Evolutionary conservation across 1,140 invertebrate species (phyloP), one percentile per base, ranked within the genome.

Genomic region (Gonioctena quinquepunctata): DNA sequence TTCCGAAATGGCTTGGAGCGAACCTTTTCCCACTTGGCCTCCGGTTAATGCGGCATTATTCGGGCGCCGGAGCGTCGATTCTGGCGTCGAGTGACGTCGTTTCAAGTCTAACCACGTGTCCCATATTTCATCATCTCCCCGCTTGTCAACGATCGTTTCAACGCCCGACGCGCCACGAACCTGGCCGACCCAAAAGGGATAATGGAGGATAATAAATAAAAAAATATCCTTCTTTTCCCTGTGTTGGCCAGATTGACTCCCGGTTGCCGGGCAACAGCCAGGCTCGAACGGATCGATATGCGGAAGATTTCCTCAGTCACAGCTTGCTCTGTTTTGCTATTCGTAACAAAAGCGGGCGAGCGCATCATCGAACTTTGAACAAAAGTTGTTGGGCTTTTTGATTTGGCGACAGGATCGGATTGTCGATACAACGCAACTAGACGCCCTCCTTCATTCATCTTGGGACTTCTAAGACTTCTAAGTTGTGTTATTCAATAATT

Each of bases 21-120:
- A 33, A 48, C 42, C 59, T 63, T 69, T 69, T 60, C 21, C 57
- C 57, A 22, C 54, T 25, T 68, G 27, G 48, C 50, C 60, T 33
- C 33, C 25, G n/a, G 69, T 71, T 71, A 67, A 71, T 71, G 69
- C 69, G 54, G 64, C 69, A 71, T 67, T 77, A 76, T 76, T 74
- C 75, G 76, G 77, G 77, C 77, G 79, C 76, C 79, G 73, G 67
- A 75, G 70, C 75, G 79, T 79, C 79, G 79, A 80, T 78, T 77
- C 73, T 48, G 73, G 66, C 74, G 75, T 76, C 74, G 77, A 86
- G 85, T 85, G 85, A 86, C 86, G 87, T 87, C 86, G 87, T 88
- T 88, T 85, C 86, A 84, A 88, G 87, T 87, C 87, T 87, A 85
- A 88, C 87, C 87, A 88, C 87, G 87, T 87, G 87, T 87, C 86